Base-by-base conservation (phyloP, 2,113 vertebrate genomes). In the Miniopterus natalensis region DNA sequence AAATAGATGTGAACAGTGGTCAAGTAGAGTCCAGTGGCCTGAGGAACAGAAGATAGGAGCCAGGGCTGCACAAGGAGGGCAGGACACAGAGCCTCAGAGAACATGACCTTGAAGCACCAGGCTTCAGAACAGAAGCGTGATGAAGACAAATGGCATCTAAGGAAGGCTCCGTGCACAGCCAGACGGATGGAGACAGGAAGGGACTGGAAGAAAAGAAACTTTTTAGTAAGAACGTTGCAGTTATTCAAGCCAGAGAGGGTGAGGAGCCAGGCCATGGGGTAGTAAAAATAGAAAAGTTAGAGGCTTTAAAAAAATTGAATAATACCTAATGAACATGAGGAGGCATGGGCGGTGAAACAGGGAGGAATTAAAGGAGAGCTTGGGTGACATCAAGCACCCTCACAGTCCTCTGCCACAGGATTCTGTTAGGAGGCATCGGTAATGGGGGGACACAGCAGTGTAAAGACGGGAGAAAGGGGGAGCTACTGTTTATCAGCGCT, bases 1-100 rank as follows among this genome's bases (percentile, higher is more conserved):
- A 80, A 65, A n/a, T 47, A 27, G 63, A 29, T 23, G 14, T 3
- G 23, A 15, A 9, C 25, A 1, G 11, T 17, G 10, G 5, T 5
- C 0, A 0, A 40, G 15, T 59, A 11, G 65, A 8, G 36, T n/a
- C 53, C 18, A 13, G 23, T 55, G 8, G 10, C 8, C 1, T 6
- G 9, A 12, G 14, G 8, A 55, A 25, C 31, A 25, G 29, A 1
- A 55, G 10, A n/a, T 27, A 6, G 2, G 13, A 18, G 3, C 23
- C 42, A 20, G 10, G 36, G 11, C 21, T 40, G 5, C 70, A 31
- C 45, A 42, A 36, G 17, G 8, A 66, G 12, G 6, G 9, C 6
- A 31, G 3, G n/a, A 13, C 40, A 78, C 31, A 42, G 51, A 75
- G n/a, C 21, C 61, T 8, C 12, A 2, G 25, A 14, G 14, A 47